Evolutionary conservation across 2,888 invertebrate species (phyloP).

Genomic region (Sialis lutaria): DNA sequence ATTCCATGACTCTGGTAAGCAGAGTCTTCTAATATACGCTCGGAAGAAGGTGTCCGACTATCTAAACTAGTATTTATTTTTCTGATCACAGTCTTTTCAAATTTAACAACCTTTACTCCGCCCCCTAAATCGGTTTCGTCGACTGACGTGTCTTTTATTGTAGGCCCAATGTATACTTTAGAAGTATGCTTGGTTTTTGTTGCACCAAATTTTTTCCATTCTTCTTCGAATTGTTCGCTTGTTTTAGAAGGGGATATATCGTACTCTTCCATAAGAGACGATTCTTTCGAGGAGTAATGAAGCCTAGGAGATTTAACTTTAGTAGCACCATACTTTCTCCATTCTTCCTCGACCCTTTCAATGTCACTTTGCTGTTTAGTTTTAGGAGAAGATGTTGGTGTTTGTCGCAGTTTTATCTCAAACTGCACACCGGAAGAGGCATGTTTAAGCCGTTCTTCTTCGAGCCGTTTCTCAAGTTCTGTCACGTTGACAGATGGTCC

Average conservation of each 20-base stretch:
- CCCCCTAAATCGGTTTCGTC: slow-evolving; percentile 47
- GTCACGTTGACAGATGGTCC: slow-evolving; percentile 31
- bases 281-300: slow-evolving; percentile 17
- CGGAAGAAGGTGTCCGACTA: slow-evolving; percentile 36
- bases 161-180: too few relatives aligned
- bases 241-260: too few relatives aligned
- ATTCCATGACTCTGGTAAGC: slow-evolving; percentile 36
- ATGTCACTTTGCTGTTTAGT: too few relatives aligned
- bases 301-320: background rate
- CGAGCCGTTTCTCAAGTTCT: slow-evolving; percentile 39
- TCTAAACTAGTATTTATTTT: slow-evolving; percentile 23
- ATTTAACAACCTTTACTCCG: slow-evolving; percentile 49
- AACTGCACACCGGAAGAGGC: slow-evolving; percentile 36
- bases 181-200: slow-evolving; percentile 21
- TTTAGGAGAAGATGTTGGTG: slow-evolving; percentile 32
- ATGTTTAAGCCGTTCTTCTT: slow-evolving; percentile 32
- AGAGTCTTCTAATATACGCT: slow-evolving; percentile 32
- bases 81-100: slow-evolving; percentile 49
- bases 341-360: too few relatives aligned
- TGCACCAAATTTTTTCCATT: slow-evolving; percentile 8
- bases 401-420: slow-evolving; percentile 41
- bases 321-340: slow-evolving; percentile 13
- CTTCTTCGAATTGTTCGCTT: slow-evolving; percentile 31
- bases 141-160: slow-evolving; percentile 14
- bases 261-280: slow-evolving; percentile 26